Evolutionary conservation across 2,113 vertebrate genomes (phyloP).

Genomic region (Thermophis baileyi): DNA sequence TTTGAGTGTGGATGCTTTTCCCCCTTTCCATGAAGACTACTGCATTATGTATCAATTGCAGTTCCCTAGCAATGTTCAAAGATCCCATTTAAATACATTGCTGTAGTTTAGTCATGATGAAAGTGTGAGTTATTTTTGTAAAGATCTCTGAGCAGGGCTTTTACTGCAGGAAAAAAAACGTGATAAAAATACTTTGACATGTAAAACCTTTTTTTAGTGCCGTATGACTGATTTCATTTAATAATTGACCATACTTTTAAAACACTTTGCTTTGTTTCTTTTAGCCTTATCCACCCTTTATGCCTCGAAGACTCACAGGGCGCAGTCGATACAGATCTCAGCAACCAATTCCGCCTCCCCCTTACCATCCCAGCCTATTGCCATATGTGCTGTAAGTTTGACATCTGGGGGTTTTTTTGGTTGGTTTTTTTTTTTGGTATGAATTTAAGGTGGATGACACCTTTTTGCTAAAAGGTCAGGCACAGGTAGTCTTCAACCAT

Average conservation of each 20-base stretch:
- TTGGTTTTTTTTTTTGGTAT: neutral
- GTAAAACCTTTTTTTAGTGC: neutral
- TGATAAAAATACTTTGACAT: neutral
- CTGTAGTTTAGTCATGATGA: neutral
- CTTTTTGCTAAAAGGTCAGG: neutral
- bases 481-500: neutral
- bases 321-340: slow-evolving; percentile 90
- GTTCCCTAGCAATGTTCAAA: neutral
- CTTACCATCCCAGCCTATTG: slow-evolving; percentile 93
- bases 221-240: neutral
- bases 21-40: neutral
- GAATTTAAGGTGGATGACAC: neutral
- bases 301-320: slow-evolving; percentile 90
- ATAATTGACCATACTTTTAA: slow-evolving; percentile 32
- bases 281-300: slow-evolving; percentile 92
- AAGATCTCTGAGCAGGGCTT: neutral
- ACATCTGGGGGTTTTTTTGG: neutral
- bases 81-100: neutral
- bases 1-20: too few relatives aligned
- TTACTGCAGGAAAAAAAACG: neutral
- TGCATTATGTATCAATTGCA: neutral
- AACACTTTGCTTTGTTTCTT: slow-evolving; percentile 43
- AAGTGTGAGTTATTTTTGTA: neutral
- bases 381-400: slow-evolving; percentile 94
- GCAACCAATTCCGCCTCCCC: slow-evolving; percentile 86